Evolutionary conservation across 2,888 invertebrate genomes (phyloP), one percentile per base, ranked within the genome.

Genomic region (Chirona hameri): DNA sequence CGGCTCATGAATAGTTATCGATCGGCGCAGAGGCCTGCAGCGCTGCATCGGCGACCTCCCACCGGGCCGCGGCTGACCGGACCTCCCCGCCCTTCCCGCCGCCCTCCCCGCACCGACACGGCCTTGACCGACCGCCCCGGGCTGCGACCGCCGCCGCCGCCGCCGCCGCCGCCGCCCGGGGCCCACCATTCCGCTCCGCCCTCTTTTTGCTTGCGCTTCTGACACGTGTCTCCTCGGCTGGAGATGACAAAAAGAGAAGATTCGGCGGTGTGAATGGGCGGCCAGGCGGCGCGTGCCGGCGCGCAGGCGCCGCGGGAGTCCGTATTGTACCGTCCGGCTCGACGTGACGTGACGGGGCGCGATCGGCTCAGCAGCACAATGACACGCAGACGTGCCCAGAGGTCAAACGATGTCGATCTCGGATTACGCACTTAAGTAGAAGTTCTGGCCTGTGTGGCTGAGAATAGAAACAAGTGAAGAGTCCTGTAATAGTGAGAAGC

Each of bases 1-100:
- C 65, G 24, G 1, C 76, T 76, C 76, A 76, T 76, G 76, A 76
- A 76, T 76, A 76, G 76, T 27, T 10, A 39, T 39, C 39, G 76
- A 21, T 15, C 29, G 7, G 12, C 48, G 48, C 48, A 7, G 48
- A 12, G 9, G 48, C 48, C 48, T 12, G 9, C 9, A 7, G 48
- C 9, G 9, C 9, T 7, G 9, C 48, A 12, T 12, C 48, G 48
- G 48, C 48, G 48, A 12, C 48, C 48, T 48, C 48, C 48, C 48
- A 48, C 7, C 7, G 48, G 7, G 15, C 14, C 15, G n/a, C 69
- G 39, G 76, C 60, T 24, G 60, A 5, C 21, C n/a, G 60, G 60
- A 24, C 7, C 18, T 15, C 60, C 21, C n/a, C 24, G 60, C 60
- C 3, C 14, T 57, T 18, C 7, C n/a, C 60, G 60, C n/a, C 24